phyloP scores from a whole-genome alignment of 1,140 invertebrate genomes.

The Cataglyphis hispanica region DNA sequence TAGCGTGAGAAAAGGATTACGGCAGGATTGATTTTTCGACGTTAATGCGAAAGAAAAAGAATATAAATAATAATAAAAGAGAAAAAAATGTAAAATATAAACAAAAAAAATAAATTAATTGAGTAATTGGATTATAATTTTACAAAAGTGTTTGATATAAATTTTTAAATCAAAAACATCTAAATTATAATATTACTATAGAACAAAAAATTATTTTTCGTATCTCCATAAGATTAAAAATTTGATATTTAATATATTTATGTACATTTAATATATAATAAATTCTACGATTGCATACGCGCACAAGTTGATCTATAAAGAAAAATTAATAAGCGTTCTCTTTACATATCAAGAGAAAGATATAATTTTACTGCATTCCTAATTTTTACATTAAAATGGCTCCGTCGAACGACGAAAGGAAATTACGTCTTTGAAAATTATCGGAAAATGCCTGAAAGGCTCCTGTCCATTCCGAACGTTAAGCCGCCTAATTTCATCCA shows the following conservation, averaged over 20 bases:
- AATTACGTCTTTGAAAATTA: conserved; percentile 76
- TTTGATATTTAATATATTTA: conserved; percentile 9
- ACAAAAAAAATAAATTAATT: not conserved
- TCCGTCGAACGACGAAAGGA: not conserved
- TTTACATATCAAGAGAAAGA: not conserved
- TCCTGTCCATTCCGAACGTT: conserved; percentile 73
- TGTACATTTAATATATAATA: not conserved
- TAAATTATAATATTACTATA: not conserved
- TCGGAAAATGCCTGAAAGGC: conserved; percentile 68
- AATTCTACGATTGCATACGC: not conserved
- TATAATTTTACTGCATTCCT: conserved; percentile 4
- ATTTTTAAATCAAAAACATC: not conserved
- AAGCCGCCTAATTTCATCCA: conserved; percentile 78
- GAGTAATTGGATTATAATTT: not conserved
- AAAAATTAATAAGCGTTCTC: no score
- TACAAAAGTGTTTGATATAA: not conserved
- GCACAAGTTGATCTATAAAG: no score
- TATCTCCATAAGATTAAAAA: not conserved
- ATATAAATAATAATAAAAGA: not conserved
- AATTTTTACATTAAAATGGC: conserved; percentile 3
- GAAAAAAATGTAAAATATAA: not conserved
- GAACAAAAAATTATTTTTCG: not conserved
- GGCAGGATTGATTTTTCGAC: not conserved
- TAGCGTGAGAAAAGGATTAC: conserved; percentile 20
- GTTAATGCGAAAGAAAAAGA: not conserved